phyloP scores from a whole-genome alignment of 2,113 vertebrate species.

The Phainopepla nitens region DNA sequence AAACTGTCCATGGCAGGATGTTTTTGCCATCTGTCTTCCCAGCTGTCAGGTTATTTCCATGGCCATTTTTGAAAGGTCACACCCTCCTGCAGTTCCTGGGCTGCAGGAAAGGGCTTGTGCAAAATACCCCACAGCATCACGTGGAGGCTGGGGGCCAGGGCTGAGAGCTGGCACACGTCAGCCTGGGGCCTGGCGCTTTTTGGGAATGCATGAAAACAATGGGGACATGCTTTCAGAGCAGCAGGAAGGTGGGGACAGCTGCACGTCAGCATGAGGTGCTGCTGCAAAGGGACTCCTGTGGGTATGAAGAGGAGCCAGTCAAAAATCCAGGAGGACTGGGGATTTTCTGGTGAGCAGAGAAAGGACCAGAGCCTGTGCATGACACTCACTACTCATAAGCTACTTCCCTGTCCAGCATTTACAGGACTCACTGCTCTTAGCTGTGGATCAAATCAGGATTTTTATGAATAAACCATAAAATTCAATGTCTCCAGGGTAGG shows the following conservation, averaged over 20 bases:
- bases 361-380: background rate
- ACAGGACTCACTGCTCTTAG: background rate
- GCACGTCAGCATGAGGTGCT: background rate
- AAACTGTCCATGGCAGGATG: rapidly evolving
- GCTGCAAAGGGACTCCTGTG: background rate
- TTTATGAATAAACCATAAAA: background rate
- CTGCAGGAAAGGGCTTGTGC: background rate
- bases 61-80: background rate
- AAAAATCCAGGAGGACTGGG: background rate
- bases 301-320: background rate
- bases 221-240: background rate
- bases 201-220: background rate
- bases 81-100: background rate
- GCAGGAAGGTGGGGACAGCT: background rate
- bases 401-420: background rate
- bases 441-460: background rate
- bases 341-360: background rate
- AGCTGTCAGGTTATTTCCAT: background rate
- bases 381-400: background rate
- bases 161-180: background rate
- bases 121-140: rapidly evolving
- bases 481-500: background rate
- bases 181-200: background rate
- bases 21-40: background rate
- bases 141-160: rapidly evolving